phyloP scores from a whole-genome alignment of 2,888 invertebrate genomes.

The Beris morrisii region DNA sequence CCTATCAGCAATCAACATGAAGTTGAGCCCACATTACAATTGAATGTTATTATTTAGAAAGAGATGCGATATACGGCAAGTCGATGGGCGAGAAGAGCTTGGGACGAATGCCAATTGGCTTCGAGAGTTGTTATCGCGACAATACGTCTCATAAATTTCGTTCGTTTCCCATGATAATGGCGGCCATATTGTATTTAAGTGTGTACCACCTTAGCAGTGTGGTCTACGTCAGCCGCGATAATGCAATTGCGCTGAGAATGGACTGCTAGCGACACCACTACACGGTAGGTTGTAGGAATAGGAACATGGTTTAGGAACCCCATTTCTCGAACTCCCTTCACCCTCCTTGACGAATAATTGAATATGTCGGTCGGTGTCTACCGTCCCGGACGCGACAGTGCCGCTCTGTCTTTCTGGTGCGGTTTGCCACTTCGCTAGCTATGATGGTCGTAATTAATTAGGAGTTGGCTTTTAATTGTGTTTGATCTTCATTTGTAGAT shows the following conservation, averaged over 20 bases:
- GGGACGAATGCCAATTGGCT: constrained; percentile 14
- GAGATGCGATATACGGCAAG: not conserved
- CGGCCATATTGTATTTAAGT: constrained; percentile 18
- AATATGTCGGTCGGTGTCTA: constrained; percentile 2
- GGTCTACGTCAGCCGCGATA: not conserved
- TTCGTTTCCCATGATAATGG: constrained; percentile 29
- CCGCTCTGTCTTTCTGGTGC: not conserved
- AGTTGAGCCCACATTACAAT: constrained; percentile 22
- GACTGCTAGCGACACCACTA: not conserved
- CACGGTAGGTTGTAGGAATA: not conserved
- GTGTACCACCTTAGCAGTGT: not conserved
- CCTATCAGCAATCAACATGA: constrained; percentile 12
- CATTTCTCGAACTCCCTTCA: not conserved
- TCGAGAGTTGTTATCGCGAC: constrained; percentile 21
- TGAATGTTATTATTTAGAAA: constrained; percentile 26
- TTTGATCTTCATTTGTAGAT: constrained; percentile 17
- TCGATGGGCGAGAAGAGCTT: not conserved
- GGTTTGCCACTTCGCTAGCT: constrained; percentile 24
- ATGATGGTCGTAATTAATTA: constrained; percentile 30
- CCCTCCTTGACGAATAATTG: not conserved
- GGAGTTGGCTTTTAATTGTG: constrained; percentile 26
- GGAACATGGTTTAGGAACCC: not conserved
- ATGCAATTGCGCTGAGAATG: not conserved
- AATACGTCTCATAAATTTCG: constrained; percentile 25
- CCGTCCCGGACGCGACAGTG: not conserved